Evolutionary conservation across 92 coral and sea anemone genomes (phyloP).

Genomic region (Epizoanthus illoricatus): DNA sequence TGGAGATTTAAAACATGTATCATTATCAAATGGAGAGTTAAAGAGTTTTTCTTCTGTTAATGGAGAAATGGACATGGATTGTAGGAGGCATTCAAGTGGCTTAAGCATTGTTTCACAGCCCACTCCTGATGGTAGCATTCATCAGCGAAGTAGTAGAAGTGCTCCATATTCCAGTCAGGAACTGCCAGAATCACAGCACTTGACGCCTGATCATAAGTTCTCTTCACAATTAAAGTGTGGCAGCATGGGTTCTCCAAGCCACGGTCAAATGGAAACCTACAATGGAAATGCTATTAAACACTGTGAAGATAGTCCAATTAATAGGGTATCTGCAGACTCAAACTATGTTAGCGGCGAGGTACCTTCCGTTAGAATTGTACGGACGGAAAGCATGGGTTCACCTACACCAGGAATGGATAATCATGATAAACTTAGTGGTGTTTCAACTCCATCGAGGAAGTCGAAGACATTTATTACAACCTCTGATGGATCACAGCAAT

Average conservation of each 20-base stretch:
- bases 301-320: not conserved
- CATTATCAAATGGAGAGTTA: slow-evolving; percentile 25
- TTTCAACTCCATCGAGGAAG: slow-evolving; percentile 46
- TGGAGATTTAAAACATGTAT: not conserved
- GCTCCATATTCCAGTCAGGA: not conserved
- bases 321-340: not conserved
- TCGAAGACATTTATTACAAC: slow-evolving; percentile 47
- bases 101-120: slow-evolving; percentile 3
- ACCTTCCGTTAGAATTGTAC: slow-evolving; percentile 12
- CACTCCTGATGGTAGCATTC: not conserved
- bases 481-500: slow-evolving; percentile 29
- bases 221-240: not conserved
- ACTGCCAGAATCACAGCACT: not conserved
- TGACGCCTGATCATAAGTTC: slow-evolving; percentile 4
- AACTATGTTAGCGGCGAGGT: not conserved
- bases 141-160: not conserved
- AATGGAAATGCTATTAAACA: not conserved
- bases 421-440: slow-evolving; percentile 39
- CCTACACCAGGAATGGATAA: slow-evolving; percentile 59
- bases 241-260: slow-evolving; percentile 10
- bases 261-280: not conserved
- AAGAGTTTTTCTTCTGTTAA: not conserved
- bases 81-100: not conserved
- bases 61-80: not conserved
- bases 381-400: slow-evolving; percentile 34